Evolutionary conservation across 2,888 invertebrate species (phyloP), one percentile per base, ranked within the genome.

Genomic region (Caenorhabditis sp.): DNA sequence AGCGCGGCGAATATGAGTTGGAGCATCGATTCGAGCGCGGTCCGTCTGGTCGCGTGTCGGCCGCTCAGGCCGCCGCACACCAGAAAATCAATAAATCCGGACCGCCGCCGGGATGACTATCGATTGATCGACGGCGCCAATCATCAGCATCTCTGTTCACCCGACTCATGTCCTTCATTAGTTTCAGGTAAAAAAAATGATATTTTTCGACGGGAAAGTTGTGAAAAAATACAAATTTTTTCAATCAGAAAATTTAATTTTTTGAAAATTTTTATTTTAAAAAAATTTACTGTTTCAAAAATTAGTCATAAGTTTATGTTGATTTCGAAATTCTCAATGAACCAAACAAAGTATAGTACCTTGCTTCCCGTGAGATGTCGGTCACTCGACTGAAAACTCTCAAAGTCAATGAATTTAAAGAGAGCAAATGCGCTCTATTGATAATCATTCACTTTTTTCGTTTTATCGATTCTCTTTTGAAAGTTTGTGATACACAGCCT

Each of bases 1-100:
- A 79, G 60, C 62, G 79, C 14, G 79, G 79, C 43, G 76, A 79
- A 21, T 79, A 79, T 65, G 75, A 76, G 59, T 43, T 79, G 51
- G 76, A 79, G 58, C 79, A 79, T 66, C 58, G 79, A 54, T 79
- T 74, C 69, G 74, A 77, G 27, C 62, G 77, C 19, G 69, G 69
- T 58, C 68, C 72, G 68, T 65, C 72, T 67, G 72, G 68, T 67
- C 72, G 67, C 24, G 68, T 67, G 65, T 65, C 67, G 68, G 67
- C 59, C 65, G 67, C 68, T 68, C 68, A 68, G 65, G 67, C 72
- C 23, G 54, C 66, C 55, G 3, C 43, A 17, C 67, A 73, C 54
- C 67, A 73, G 55, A 65, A 68, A 50, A 57, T 67, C 60, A 72
- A 72, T 61, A 67, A 72, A 53, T 57, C 58, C 31, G 62, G 63